Conservation (phyloP, 2,113 vertebrate genomes). For the Theropithecus gelada region DNA sequence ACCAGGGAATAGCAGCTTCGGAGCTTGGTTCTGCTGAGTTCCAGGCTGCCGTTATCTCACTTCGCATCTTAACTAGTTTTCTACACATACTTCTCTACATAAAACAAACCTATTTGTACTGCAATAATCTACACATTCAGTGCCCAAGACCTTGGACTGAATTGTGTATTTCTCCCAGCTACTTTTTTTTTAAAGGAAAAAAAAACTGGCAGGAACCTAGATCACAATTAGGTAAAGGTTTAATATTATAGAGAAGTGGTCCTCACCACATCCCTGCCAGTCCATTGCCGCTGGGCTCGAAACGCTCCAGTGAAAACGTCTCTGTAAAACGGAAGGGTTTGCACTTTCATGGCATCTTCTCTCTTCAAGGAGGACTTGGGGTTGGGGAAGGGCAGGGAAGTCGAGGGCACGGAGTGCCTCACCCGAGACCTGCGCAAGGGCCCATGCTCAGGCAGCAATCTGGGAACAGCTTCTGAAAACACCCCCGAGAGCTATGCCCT, state of each 20-base stretch:
- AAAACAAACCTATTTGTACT: background rate
- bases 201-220: background rate
- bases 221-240: background rate
- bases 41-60: no score
- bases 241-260: background rate
- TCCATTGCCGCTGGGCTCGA: background rate
- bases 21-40: background rate
- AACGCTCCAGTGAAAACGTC: background rate
- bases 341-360: background rate
- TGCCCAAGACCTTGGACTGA: background rate
- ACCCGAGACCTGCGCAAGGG: no score
- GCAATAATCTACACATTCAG: background rate
- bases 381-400: no score
- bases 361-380: background rate
- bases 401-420: no score
- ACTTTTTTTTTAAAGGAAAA: background rate
- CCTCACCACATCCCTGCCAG: background rate
- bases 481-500: rapidly evolving
- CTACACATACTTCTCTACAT: background rate
- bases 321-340: background rate
- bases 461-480: background rate
- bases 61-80: background rate
- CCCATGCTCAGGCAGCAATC: background rate
- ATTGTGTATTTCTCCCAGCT: background rate
- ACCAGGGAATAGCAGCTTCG: background rate